Percentiles rank a stretch among this genome's conserved stretches.
Evolutionary conservation across 2,888 invertebrate species (phyloP).

Genomic region (Leptopilina drosophilae): DNA sequence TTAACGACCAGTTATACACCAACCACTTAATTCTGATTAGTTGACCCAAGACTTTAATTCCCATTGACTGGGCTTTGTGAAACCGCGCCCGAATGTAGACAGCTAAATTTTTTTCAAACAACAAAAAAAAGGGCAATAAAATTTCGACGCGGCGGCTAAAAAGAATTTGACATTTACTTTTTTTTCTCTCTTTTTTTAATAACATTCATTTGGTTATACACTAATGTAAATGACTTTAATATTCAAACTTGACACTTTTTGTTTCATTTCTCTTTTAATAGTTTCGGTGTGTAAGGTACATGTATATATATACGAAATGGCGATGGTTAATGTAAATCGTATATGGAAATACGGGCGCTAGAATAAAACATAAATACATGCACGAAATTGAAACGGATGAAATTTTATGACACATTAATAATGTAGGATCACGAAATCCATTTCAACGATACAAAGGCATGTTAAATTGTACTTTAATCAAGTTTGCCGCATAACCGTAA

Average conservation of each 20-base stretch:
- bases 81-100: too few relatives aligned
- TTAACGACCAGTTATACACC: too few relatives aligned
- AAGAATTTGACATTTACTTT: too few relatives aligned
- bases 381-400: neutral
- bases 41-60: too few relatives aligned
- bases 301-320: neutral
- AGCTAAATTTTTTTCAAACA: too few relatives aligned
- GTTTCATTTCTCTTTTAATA: slow-evolving; percentile 22
- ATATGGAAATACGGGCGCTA: neutral
- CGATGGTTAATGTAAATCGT: slow-evolving; percentile 21
- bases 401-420: slow-evolving; percentile 25
- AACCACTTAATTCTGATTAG: too few relatives aligned
- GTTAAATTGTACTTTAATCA: neutral
- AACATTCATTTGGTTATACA: neutral
- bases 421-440: slow-evolving; percentile 4
- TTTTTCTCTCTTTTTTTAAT: neutral
- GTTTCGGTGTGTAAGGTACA: neutral
- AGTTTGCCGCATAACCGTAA: slow-evolving; percentile 1
- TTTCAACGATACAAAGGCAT: slow-evolving; percentile 14
- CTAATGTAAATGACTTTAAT: slow-evolving; percentile 15
- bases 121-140: too few relatives aligned
- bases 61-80: too few relatives aligned
- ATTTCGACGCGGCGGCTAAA: too few relatives aligned
- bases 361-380: slow-evolving; percentile 17
- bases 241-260: neutral